A percentile compares a stretch with the other conserved stretches of the same genome.
phyloP scores from a whole-genome alignment of 2,888 invertebrate genomes.

The Eupelmus urozonus region DNA sequence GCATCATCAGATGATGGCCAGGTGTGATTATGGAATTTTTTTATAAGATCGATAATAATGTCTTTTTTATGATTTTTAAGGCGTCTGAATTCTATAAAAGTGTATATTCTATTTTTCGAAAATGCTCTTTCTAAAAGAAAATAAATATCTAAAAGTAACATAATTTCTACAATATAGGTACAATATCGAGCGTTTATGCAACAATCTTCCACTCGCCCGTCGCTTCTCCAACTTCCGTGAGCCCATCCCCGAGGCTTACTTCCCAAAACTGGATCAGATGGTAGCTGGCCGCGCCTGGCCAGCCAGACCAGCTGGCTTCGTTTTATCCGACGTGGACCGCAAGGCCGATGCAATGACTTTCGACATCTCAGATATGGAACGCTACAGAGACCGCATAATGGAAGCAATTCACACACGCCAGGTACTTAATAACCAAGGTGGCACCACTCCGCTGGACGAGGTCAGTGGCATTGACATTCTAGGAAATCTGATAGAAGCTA shows the following conservation, averaged over 20 bases:
- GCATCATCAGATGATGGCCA: constrained; percentile 83
- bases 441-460: constrained; percentile 81
- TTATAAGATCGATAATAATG: too few species aligned
- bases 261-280: constrained; percentile 89
- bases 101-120: not conserved
- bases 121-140: not conserved
- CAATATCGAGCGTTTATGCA: constrained; percentile 87
- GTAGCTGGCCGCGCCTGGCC: constrained; percentile 88
- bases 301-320: constrained; percentile 81
- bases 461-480: constrained; percentile 86
- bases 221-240: constrained; percentile 83
- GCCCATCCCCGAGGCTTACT: constrained; percentile 88
- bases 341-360: constrained; percentile 83
- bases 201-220: constrained; percentile 82
- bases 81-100: not conserved
- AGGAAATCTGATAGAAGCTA: constrained; percentile 87
- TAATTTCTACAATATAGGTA: constrained; percentile 79
- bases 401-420: constrained; percentile 84
- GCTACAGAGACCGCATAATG: constrained; percentile 87
- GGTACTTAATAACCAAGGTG: constrained; percentile 80
- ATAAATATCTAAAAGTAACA: not conserved
- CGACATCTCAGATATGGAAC: constrained; percentile 85
- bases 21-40: not conserved
- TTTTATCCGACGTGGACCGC: constrained; percentile 82
- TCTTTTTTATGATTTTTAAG: not conserved